Base-by-base conservation (phyloP, 30 jellyfish, hydroid and myxozoan genomes). In the Cassiopea andromeda region DNA sequence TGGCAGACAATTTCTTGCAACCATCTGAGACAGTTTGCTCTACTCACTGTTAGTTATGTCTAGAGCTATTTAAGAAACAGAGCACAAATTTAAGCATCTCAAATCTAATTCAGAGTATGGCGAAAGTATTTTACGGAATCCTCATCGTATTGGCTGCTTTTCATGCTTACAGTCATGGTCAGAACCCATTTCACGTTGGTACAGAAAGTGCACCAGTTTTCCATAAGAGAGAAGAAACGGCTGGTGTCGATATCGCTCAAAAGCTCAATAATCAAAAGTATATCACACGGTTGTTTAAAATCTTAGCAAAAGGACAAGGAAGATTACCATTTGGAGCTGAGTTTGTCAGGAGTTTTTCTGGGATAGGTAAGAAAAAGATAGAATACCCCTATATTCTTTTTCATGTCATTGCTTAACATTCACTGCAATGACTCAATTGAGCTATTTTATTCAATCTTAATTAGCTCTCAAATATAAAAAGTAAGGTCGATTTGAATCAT, bases 271-370 rank as follows among this genome's bases (percentile, higher is more conserved):
- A 17, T 38, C 70, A 72, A 18, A 85, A 73, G 14, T 86, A 71
- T 84, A 75, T 86, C 19, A 89, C 76, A 14, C 76, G 76, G 1
- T 54, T 86, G 60, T 86, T 75, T 67, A 45, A 86, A 66, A 49
- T 66, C 1, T 48, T 86, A 57, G 83, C 87, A 14, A 61, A 57
- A 43, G 73, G 80, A n/a, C 93, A 72, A 60, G 69, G 59, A 48
- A 60, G 68, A 12, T 58, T 89, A 44, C 97, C 97, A 3, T 82
- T 48, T 74, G 92, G 97, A 27, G 97, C 97, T 1, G 83, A 89
- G 67, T 89, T 82, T 44, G 97, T 81, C 45, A 73, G 97, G 74
- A 89, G 97, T 66, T 89, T 89, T 64, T 45, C 92, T 0, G 78
- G 81, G 75, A 71, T 38, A 71, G 92, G 97, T 89, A 89, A 70